phyloP scores from a whole-genome alignment of 2,888 invertebrate species.

The Serripes groenlandicus region DNA sequence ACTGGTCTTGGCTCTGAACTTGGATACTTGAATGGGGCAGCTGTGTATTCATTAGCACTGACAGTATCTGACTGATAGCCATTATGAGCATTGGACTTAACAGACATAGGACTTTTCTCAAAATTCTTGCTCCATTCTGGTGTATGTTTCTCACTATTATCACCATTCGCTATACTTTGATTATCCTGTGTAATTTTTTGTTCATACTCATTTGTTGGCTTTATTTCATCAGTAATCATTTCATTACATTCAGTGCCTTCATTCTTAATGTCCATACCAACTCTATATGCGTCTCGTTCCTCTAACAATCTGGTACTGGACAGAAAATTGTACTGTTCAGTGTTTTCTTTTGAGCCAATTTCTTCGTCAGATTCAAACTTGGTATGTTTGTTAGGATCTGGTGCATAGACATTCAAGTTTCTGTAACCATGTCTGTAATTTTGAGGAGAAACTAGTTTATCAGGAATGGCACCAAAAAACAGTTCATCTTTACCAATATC shows the following conservation, averaged over 20 bases:
- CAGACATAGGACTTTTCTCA: neutral
- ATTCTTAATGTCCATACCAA: neutral
- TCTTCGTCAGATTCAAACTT: conserved; percentile 56
- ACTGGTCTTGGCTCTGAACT: conserved; percentile 2
- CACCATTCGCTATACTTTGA: neutral
- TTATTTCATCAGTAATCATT: neutral
- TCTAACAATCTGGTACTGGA: conserved; percentile 36
- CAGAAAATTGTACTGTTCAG: conserved; percentile 62
- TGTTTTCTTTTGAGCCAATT: conserved; percentile 22
- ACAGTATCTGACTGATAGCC: conserved; percentile 19
- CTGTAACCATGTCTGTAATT: conserved; percentile 57
- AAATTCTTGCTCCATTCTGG: neutral
- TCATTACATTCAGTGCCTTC: neutral
- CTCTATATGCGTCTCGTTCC: conserved; percentile 11
- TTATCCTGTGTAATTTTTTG: neutral
- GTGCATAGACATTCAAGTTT: conserved; percentile 44
- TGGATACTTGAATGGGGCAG: conserved; percentile 10
- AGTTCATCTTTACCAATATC: conserved; percentile 34
- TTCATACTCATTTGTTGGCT: neutral
- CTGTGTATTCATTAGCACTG: neutral
- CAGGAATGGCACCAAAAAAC: conserved; percentile 55
- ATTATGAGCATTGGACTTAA: neutral
- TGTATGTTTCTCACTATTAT: neutral
- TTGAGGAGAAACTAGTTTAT: conserved; percentile 54
- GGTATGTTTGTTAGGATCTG: conserved; percentile 51